These are phyloP conservation scores for Saturnia japonica DNA, from an alignment of 2,888 invertebrate species.

Conservation along the genomic window DNA sequence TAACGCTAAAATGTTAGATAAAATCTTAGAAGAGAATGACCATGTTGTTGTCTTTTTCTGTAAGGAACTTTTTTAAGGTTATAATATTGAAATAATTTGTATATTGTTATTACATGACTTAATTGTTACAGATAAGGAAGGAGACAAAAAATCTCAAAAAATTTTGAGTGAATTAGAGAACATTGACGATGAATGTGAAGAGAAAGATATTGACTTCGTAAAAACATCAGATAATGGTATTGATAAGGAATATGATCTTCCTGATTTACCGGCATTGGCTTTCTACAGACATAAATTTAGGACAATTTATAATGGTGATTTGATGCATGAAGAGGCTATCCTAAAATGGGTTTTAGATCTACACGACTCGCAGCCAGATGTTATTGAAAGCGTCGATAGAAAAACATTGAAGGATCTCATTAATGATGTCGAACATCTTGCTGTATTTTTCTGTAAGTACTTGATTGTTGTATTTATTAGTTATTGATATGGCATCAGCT, in stretches of 20 bases:
- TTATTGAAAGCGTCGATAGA: constrained; percentile 95
- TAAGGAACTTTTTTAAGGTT: constrained; percentile 76
- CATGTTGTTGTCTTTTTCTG: constrained; percentile 96
- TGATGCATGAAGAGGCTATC: constrained; percentile 95
- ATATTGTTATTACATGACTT: neutral
- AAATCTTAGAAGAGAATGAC: constrained; percentile 92
- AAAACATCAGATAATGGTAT: constrained; percentile 95
- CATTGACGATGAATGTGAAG: constrained; percentile 96
- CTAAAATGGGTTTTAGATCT: constrained; percentile 94
- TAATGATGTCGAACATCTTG: constrained; percentile 94
- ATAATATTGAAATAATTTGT: neutral
- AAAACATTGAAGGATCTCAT: constrained; percentile 94
- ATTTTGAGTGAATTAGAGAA: constrained; percentile 94
- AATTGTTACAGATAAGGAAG: constrained; percentile 87
- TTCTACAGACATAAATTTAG: constrained; percentile 94
- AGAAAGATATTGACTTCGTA: constrained; percentile 94
- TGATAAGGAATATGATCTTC: constrained; percentile 92
- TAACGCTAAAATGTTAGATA: constrained; percentile 94
- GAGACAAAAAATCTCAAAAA: constrained; percentile 93
- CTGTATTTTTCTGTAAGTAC: constrained; percentile 94
- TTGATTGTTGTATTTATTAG: neutral
- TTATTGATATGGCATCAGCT: too few species aligned
- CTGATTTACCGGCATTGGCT: constrained; percentile 90
- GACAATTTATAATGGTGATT: constrained; percentile 92
- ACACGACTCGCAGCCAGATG: constrained; percentile 91